A percentile compares a stretch with the other conserved stretches of the same genome.
phyloP scores from a whole-genome alignment of 2,888 invertebrate species.

The Dorcus hopei region DNA sequence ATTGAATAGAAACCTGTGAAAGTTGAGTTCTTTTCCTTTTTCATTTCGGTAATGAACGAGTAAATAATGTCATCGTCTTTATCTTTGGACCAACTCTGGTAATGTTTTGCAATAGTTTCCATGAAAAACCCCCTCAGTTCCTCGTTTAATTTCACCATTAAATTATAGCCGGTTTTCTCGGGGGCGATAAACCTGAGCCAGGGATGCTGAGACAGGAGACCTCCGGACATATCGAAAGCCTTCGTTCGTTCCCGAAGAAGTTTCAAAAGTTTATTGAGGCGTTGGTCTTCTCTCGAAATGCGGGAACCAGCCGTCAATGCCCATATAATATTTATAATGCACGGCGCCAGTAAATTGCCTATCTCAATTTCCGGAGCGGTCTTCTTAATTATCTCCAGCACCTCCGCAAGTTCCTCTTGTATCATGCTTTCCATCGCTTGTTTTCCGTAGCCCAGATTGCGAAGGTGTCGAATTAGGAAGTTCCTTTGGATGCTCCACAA shows the following conservation, averaged over 20 bases:
- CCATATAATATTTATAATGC: slow-evolving; percentile 67
- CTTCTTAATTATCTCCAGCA: slow-evolving; percentile 39
- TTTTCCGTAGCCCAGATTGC: slow-evolving; percentile 54
- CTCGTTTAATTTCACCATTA: slow-evolving; percentile 55
- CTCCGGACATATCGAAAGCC: slow-evolving; percentile 49
- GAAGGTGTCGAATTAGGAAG: slow-evolving; percentile 53
- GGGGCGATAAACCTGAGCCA: slow-evolving; percentile 64
- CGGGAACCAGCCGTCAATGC: slow-evolving; percentile 53
- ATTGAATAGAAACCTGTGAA: slow-evolving; percentile 41
- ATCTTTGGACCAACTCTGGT: slow-evolving; percentile 48
- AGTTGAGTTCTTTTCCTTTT: slow-evolving; percentile 32
- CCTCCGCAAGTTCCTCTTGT: slow-evolving; percentile 53
- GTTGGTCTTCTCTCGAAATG: slow-evolving; percentile 49
- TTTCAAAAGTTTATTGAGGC: slow-evolving; percentile 49
- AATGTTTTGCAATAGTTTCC: slow-evolving; percentile 58
- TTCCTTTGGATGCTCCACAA: slow-evolving; percentile 54
- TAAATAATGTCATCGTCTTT: slow-evolving; percentile 60
- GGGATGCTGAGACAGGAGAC: slow-evolving; percentile 55
- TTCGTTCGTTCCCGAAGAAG: slow-evolving; percentile 52
- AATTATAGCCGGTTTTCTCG: slow-evolving; percentile 58
- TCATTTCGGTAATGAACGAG: slow-evolving; percentile 62
- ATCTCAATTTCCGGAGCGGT: slow-evolving; percentile 30
- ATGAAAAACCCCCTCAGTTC: slow-evolving; percentile 55
- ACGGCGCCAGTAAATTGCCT: slow-evolving; percentile 51
- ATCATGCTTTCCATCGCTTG: slow-evolving; percentile 48